A percentile compares a stretch with the other conserved stretches of the same genome.
Evolutionary conservation across 35 echinoderm and acorn worm genomes (phyloP).

Genomic region (Amphiura filiformis): DNA sequence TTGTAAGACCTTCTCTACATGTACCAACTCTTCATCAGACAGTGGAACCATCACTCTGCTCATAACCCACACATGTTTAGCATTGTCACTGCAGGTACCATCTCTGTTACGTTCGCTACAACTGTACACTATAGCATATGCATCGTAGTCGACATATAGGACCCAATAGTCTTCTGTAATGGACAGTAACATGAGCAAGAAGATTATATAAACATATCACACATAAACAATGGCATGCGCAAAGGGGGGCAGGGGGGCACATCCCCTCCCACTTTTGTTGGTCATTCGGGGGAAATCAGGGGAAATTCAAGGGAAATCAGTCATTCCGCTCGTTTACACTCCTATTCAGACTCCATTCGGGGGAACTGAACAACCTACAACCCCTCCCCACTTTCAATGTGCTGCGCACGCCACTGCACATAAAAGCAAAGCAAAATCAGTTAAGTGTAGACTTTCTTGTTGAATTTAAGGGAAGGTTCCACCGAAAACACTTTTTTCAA

Average conservation of each 20-base stretch:
- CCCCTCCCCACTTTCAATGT: too few species aligned
- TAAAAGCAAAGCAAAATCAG: too few species aligned
- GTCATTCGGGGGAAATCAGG: background rate
- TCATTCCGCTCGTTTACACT: too few species aligned
- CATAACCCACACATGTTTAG: slow-evolving; percentile 30
- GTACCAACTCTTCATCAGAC: background rate
- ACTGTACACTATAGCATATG: slow-evolving; percentile 59
- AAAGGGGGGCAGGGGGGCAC: too few species aligned
- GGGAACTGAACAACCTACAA: too few species aligned
- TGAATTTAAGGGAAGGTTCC: too few species aligned
- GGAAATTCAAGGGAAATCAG: background rate
- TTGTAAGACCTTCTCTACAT: slow-evolving; percentile 1
- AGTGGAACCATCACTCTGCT: background rate
- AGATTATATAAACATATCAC: background rate
- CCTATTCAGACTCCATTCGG: too few species aligned
- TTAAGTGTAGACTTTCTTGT: too few species aligned
- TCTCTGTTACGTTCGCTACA: slow-evolving; percentile 11
- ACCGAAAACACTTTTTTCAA: background rate
- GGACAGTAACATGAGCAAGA: background rate
- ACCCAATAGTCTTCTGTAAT: slow-evolving; percentile 59
- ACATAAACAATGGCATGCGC: too few species aligned
- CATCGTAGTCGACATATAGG: slow-evolving; percentile 46
- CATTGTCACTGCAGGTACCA: slow-evolving; percentile 35
- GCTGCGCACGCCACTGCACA: too few species aligned
- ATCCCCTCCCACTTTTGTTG: too few species aligned